These are phyloP conservation scores for Choloepus hoffmanni DNA, from an alignment of 2,113 vertebrate genomes.

Conservation along the genomic window DNA sequence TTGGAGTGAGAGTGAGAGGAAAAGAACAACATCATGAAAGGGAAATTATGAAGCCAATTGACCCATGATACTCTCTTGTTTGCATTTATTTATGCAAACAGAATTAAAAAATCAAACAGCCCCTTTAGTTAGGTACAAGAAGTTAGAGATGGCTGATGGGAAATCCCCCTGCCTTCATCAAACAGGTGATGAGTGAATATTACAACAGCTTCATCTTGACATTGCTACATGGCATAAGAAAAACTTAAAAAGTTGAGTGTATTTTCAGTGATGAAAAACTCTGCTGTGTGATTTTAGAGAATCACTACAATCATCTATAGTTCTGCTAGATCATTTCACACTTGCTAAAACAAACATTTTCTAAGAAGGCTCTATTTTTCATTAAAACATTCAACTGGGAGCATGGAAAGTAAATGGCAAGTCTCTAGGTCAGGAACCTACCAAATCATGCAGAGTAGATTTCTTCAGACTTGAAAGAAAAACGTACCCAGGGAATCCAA, in stretches of 20 bases:
- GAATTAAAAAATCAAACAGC: background rate
- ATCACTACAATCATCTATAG: background rate
- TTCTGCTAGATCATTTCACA: slow-evolving; percentile 18
- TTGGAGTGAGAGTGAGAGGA: background rate
- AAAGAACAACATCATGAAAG: background rate
- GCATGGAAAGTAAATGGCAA: background rate
- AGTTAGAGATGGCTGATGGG: background rate
- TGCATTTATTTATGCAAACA: background rate
- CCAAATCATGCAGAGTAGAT: slow-evolving; percentile 15
- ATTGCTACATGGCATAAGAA: background rate
- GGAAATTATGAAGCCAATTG: background rate
- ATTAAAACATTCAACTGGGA: slow-evolving; percentile 28
- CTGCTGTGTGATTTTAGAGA: background rate
- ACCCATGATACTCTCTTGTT: background rate
- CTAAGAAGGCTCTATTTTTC: slow-evolving; percentile 44
- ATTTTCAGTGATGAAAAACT: slow-evolving; percentile 32
- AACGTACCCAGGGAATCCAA: background rate
- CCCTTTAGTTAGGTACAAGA: background rate
- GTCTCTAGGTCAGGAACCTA: background rate
- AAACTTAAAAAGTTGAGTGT: background rate
- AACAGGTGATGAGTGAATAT: background rate
- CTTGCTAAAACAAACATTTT: slow-evolving; percentile 51
- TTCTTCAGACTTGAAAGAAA: slow-evolving; percentile 20
- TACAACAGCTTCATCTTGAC: background rate
- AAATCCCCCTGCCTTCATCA: background rate